A percentile compares a stretch with the other conserved stretches of the same genome.
phyloP scores from a whole-genome alignment of 2,888 invertebrate species.

The Tinea pellionella region DNA sequence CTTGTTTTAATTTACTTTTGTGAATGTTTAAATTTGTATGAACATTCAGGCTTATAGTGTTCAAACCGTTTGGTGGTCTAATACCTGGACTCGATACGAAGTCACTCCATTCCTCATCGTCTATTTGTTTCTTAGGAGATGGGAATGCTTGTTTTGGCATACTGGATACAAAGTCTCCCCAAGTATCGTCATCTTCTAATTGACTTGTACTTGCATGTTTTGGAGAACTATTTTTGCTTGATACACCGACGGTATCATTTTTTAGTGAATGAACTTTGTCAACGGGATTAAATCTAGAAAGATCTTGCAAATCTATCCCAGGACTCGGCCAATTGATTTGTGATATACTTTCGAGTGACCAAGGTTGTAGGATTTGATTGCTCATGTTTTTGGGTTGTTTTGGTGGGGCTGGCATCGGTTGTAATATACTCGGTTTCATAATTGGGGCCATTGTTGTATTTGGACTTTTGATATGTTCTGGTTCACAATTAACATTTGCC shows the following conservation, averaged over 20 bases:
- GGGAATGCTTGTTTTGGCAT: constrained; percentile 38
- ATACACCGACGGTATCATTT: constrained; percentile 31
- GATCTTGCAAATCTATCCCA: constrained; percentile 61
- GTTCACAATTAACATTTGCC: not conserved
- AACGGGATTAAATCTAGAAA: constrained; percentile 61
- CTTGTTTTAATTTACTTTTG: constrained; percentile 40
- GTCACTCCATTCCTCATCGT: constrained; percentile 64
- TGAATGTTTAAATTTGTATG: constrained; percentile 53
- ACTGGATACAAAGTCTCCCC: constrained; percentile 72
- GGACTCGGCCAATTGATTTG: constrained; percentile 75
- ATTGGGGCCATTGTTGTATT: not conserved
- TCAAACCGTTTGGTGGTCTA: constrained; percentile 50
- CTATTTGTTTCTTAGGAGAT: constrained; percentile 38
- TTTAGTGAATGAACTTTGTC: constrained; percentile 56
- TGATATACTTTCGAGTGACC: constrained; percentile 60
- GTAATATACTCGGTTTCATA: constrained; percentile 22
- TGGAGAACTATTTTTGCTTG: constrained; percentile 46
- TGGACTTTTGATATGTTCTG: constrained; percentile 4
- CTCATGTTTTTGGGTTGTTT: constrained; percentile 22
- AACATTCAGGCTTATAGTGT: constrained; percentile 59
- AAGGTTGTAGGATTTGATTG: constrained; percentile 57
- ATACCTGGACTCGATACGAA: constrained; percentile 58
- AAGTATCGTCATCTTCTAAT: constrained; percentile 63
- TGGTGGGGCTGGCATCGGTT: constrained; percentile 28
- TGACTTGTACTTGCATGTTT: constrained; percentile 37